phyloP scores from a whole-genome alignment of 2,797 vertebrate genomes.

The Malurus leucopterus region DNA sequence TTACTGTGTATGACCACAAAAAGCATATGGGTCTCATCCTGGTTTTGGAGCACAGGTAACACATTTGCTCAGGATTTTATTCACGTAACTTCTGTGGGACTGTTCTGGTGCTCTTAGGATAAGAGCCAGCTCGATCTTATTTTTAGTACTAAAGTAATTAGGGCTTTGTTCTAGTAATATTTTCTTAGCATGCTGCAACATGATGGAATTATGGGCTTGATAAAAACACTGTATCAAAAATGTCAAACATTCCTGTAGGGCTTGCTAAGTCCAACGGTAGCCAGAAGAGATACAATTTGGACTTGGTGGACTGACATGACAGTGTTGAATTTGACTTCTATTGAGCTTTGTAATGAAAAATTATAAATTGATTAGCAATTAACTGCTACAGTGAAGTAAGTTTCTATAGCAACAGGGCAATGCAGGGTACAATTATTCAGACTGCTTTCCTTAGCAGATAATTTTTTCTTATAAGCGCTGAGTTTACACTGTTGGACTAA shows the following conservation, averaged over 20 bases:
- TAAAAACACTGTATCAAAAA: neutral
- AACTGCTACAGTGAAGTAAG: neutral
- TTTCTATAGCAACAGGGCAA: constrained; percentile 43
- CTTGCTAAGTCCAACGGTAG: neutral
- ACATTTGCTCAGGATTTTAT: neutral
- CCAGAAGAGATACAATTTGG: neutral
- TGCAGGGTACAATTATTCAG: constrained; percentile 16
- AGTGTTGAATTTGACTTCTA: neutral
- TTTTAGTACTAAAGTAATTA: constrained; percentile 2
- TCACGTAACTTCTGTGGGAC: neutral
- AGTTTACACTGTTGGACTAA: neutral
- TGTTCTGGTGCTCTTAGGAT: neutral
- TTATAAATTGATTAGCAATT: constrained; percentile 37
- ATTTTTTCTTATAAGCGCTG: constrained; percentile 8
- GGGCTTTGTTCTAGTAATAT: constrained; percentile 1
- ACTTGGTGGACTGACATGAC: neutral
- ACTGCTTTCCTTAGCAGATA: neutral
- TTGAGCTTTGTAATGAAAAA: constrained; percentile 10
- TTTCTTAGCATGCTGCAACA: neutral
- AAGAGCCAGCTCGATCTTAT: constrained; percentile 3
- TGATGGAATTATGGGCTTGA: neutral
- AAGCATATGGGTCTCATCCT: neutral
- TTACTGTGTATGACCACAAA: neutral
- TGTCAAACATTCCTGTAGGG: neutral
- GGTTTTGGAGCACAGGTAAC: neutral